Evolutionary conservation across 2,113 vertebrate species (phyloP), one percentile per base, ranked within the genome.

Genomic region (Rhineura floridana): DNA sequence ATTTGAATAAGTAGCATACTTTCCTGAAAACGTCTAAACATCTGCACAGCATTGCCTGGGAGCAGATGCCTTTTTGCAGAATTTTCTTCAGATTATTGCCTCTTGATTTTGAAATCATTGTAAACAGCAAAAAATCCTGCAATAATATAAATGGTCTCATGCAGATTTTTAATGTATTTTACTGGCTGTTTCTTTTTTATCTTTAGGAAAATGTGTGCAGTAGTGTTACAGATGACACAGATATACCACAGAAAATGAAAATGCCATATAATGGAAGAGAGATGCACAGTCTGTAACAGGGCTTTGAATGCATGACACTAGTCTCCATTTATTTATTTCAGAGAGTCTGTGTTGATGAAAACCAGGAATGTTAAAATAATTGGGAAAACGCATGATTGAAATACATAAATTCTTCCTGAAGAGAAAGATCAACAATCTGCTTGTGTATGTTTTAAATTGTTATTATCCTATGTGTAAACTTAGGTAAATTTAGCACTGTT

Each of bases 91-190:
- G 25, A 82, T 79, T 36, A 30, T 36, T 52, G 12, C 59, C n/a
- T 88, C 44, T 6, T 70, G 82, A 80, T n/a, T 39, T 0, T 65
- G 28, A 65, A n/a, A 6, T 6, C 65, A n/a, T 77, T 87, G 75
- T 86, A 46, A 55, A 91, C 85, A 84, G 13, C n/a, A 88, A 70
- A 91, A 86, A 86, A 59, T 42, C 86, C 72, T 81, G 15, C 6
- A 81, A 44, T n/a, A 75, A 11, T 75, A 9, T 89, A 6, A 73
- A 80, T 21, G 15, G 55, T 36, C 79, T 70, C 80, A 86, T 89
- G 72, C 21, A 90, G 81, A 89, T 77, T 4, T 1, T 76, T 6
- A 81, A 73, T 81, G 78, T 65, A 0, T 89, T 62, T 92, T 91
- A 17, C 83, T 87, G 76, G 17, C 80, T 8, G 67, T 23, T 28